Percentiles rank a stretch among this genome's conserved stretches.
Conservation (phyloP, 1,140 invertebrate species). For the Sarcophaga peregrina region DNA sequence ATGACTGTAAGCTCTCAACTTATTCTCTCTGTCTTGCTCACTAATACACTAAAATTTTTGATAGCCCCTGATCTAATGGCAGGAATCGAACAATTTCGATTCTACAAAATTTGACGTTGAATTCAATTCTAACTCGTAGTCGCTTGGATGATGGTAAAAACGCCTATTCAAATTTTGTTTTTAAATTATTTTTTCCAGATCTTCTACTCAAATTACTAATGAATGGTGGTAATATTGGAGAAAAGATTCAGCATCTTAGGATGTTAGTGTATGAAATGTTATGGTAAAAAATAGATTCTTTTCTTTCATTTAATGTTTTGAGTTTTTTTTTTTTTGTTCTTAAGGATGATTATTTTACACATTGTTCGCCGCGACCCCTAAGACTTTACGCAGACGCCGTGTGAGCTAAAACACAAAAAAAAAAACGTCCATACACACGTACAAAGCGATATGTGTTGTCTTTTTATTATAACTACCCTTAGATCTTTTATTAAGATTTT, state of each 20-base stretch:
- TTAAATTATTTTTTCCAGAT: not conserved
- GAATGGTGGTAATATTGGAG: not conserved
- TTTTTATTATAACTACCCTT: constrained; percentile 34
- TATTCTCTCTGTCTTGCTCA: no score
- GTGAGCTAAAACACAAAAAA: no score
- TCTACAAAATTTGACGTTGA: not conserved
- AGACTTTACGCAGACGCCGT: constrained; percentile 43
- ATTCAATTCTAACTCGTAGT: not conserved
- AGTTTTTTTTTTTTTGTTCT: constrained; percentile 23
- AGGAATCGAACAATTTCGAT: not conserved
- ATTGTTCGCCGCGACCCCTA: constrained; percentile 40
- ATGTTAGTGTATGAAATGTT: constrained; percentile 17
- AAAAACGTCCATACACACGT: not conserved
- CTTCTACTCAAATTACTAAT: constrained; percentile 31
- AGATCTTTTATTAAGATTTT: constrained; percentile 47
- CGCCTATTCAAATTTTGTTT: constrained; percentile 23
- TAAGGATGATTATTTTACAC: constrained; percentile 12
- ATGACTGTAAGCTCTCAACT: no score
- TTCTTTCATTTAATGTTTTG: constrained; percentile 25
- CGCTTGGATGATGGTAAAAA: not conserved
- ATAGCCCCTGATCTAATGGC: no score
- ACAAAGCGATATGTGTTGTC: constrained; percentile 9
- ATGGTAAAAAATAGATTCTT: constrained; percentile 15
- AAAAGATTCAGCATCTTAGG: constrained; percentile 13
- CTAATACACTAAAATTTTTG: no score